Base-by-base conservation (phyloP, 1,140 invertebrate genomes). In the Euura lappo region DNA sequence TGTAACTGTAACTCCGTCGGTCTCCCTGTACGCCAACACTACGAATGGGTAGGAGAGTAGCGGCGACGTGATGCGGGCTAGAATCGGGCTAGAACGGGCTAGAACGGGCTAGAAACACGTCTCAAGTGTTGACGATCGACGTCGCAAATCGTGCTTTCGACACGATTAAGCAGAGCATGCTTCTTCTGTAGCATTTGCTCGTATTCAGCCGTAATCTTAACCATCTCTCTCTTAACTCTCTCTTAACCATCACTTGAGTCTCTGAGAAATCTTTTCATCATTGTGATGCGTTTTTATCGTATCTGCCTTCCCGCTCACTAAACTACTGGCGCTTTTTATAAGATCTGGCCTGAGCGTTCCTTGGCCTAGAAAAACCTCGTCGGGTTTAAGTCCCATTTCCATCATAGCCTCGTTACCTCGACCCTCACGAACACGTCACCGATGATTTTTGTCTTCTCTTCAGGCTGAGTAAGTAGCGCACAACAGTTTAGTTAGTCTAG, bases 231-330 rank as follows among this genome's bases (percentile, higher is more conserved):
- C n/a, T n/a, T 72, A 78, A 75, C 69, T 44, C 8, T 67, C 69
- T 51, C 69, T 11, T 67, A 42, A n/a, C n/a, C n/a, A n/a, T n/a
- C 84, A 91, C 92, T 89, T 96, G 94, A 66, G 97, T 99, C 89
- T 99, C 97, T 7, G 95, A 94, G 88, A 98, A 99, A 87, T 98
- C 96, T 82, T 94, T 93, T 82, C 99, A 86, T 99, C 98, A 86
- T 99, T 99, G 89, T 99, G 98, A 88, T 99, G 98, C n/a, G 98
- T 99, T 89, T 99, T 99, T 79, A 99, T 99, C 10, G 94, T 94
- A 85, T 98, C 96, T 6, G 98, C 98, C 86, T 93, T 93, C 79
- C 86, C 91, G 74, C 96, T 98, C 64, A 93, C 97, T 79, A 98
- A 79, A 68, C 89, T 84, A 44, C 97, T 99, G 3, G 98, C 98